A percentile compares a stretch with the other conserved stretches of the same genome.
Conservation (phyloP, 1,140 invertebrate genomes). For the Onthophagus taurus region DNA sequence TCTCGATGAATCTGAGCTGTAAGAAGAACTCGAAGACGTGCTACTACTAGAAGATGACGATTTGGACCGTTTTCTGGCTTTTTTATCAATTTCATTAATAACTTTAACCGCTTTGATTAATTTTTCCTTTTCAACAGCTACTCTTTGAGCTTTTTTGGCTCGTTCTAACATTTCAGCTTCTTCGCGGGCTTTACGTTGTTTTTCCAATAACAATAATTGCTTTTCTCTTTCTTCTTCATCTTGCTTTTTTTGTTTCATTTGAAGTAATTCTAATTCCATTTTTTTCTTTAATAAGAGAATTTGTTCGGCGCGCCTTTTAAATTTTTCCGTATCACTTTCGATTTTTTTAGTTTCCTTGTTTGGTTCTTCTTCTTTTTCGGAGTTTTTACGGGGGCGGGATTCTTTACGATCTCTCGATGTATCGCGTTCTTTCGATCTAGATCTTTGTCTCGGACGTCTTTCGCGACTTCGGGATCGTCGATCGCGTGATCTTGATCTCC, state of each 20-base stretch:
- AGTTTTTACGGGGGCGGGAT: conserved; percentile 10
- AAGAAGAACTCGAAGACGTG: conserved; percentile 4
- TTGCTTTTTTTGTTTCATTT: conserved; percentile 34
- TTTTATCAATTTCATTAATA: conserved; percentile 32
- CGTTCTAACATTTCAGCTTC: conserved; percentile 42
- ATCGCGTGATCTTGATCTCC: conserved; percentile 14
- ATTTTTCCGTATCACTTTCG: conserved; percentile 39
- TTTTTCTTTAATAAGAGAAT: conserved; percentile 44
- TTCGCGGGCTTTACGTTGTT: conserved; percentile 38
- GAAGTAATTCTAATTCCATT: conserved; percentile 43
- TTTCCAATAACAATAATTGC: conserved; percentile 39
- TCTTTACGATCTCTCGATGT: conserved; percentile 11
- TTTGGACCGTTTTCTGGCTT: conserved; percentile 7
- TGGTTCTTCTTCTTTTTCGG: conserved; percentile 18
- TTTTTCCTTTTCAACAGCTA: conserved; percentile 36
- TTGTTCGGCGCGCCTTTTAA: conserved; percentile 37
- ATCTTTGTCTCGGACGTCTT: conserved; percentile 16
- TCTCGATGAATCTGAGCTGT: conserved; percentile 2
- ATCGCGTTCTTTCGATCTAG: conserved; percentile 13
- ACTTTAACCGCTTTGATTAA: conserved; percentile 34
- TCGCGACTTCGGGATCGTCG: conserved; percentile 13
- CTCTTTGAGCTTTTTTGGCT: conserved; percentile 37
- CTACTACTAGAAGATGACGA: background rate
- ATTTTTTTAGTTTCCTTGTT: conserved; percentile 30
- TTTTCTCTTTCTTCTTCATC: conserved; percentile 31